A percentile compares a stretch with the other conserved stretches of the same genome.
Conservation (phyloP, 1,140 invertebrate genomes). For the Nasonia giraulti region DNA sequence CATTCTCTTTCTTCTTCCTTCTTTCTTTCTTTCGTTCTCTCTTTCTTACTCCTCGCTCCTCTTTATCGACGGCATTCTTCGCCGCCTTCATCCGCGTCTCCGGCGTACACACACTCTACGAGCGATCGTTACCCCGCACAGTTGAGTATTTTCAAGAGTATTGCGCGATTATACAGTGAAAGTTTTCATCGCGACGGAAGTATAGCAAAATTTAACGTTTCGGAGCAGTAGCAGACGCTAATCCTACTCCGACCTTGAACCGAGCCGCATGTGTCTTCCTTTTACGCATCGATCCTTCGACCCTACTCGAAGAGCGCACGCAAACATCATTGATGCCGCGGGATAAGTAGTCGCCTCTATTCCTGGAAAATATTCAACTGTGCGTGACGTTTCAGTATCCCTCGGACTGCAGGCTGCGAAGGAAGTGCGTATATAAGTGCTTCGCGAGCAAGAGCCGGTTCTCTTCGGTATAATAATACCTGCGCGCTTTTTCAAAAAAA, state of each 20-base stretch:
- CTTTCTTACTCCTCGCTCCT: background rate
- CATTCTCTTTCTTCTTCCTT: slow-evolving; percentile 43
- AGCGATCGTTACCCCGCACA: background rate
- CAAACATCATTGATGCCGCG: too few relatives aligned
- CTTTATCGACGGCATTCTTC: background rate
- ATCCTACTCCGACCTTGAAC: too few relatives aligned
- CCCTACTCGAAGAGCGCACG: too few relatives aligned
- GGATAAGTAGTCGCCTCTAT: background rate
- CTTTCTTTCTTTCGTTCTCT: slow-evolving; percentile 19
- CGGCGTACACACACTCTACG: too few relatives aligned
- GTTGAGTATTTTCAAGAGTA: background rate
- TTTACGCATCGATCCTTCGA: too few relatives aligned
- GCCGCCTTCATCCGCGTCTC: background rate
- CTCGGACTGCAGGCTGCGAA: background rate
- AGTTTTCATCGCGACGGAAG: too few relatives aligned
- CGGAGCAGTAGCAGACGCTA: too few relatives aligned
- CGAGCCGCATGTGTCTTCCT: too few relatives aligned
- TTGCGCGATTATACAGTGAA: too few relatives aligned
- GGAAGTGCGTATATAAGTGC: background rate
- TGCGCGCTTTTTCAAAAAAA: background rate
- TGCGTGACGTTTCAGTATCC: background rate
- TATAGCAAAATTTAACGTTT: too few relatives aligned
- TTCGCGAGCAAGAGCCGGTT: background rate
- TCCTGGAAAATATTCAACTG: slow-evolving; percentile 3
- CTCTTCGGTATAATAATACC: background rate